phyloP scores from a whole-genome alignment of 2,888 invertebrate genomes.

The Hylaea fasciaria region DNA sequence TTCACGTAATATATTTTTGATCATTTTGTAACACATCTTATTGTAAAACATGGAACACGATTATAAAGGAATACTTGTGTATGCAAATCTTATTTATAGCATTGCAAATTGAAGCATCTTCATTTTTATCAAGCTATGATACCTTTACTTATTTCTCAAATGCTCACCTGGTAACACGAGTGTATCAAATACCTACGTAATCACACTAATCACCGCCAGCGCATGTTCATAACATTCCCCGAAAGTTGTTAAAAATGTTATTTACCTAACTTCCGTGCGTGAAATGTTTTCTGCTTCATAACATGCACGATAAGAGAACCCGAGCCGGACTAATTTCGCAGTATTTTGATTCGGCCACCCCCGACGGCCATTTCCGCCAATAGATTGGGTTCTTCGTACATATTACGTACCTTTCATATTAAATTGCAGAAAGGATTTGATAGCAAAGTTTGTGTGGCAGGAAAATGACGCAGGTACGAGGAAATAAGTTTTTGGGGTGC shows the following conservation, averaged over 20 bases:
- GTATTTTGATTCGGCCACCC: slow-evolving; percentile 36
- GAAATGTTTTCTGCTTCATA: slow-evolving; percentile 20
- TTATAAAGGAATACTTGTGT: no score
- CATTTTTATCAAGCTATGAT: no score
- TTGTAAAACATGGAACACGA: no score
- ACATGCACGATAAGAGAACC: slow-evolving; percentile 20
- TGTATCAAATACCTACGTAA: no score
- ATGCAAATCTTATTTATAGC: no score
- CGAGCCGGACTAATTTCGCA: slow-evolving; percentile 36
- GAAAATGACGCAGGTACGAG: slow-evolving; percentile 1
- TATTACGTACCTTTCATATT: slow-evolving; percentile 18
- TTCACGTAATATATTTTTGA: no score
- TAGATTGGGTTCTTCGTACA: slow-evolving; percentile 39
- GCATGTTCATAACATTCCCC: not conserved
- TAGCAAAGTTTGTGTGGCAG: slow-evolving; percentile 12
- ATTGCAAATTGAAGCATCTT: no score
- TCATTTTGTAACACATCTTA: no score
- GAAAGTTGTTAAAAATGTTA: slow-evolving; percentile 1
- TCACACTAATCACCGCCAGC: not conserved
- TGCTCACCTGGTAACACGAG: no score
- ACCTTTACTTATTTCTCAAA: no score
- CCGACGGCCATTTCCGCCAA: slow-evolving; percentile 38
- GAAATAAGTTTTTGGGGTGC: not conserved
- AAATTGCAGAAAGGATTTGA: slow-evolving; percentile 18
- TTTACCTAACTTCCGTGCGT: not conserved